Evolutionary conservation across 2,888 invertebrate species (phyloP).

Genomic region (Choristoneura rosaceana): DNA sequence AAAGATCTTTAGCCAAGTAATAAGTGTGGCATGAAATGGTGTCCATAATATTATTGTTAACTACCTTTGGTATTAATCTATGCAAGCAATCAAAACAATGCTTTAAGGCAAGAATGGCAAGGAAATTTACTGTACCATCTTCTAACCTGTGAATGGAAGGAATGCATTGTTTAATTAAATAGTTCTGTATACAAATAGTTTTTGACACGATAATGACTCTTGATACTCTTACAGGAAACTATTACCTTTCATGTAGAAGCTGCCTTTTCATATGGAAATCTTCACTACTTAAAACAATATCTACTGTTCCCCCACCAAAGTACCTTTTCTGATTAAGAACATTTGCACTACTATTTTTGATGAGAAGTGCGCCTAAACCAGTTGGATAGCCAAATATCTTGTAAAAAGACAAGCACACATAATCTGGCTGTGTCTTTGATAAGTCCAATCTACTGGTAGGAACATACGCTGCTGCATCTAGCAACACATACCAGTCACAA

Average conservation of each 20-base stretch:
- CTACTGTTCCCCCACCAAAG: constrained; percentile 98
- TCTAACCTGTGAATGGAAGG: constrained; percentile 89
- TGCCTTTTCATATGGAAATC: constrained; percentile 90
- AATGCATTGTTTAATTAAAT: neutral
- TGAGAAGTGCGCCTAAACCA: constrained; percentile 95
- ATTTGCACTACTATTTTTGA: constrained; percentile 87
- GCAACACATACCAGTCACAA: constrained; percentile 89
- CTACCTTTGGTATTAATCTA: constrained; percentile 85
- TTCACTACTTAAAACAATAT: constrained; percentile 90
- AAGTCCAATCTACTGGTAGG: constrained; percentile 93
- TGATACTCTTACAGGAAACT: constrained; percentile 10
- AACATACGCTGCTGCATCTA: constrained; percentile 95
- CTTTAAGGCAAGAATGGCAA: constrained; percentile 92
- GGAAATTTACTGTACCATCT: constrained; percentile 96
- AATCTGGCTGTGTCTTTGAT: constrained; percentile 90
- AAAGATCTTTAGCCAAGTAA: constrained; percentile 90
- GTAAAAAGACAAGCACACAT: constrained; percentile 97
- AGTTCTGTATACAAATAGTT: neutral
- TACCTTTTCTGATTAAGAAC: constrained; percentile 89
- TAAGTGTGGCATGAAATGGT: constrained; percentile 91
- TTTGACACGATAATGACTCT: neutral
- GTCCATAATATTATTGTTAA: constrained; percentile 81
- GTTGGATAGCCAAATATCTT: constrained; percentile 98
- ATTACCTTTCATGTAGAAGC: constrained; percentile 89
- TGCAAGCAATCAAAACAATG: constrained; percentile 93